Base-by-base conservation (phyloP, 2,113 vertebrate species). In the Laticauda colubrina region DNA sequence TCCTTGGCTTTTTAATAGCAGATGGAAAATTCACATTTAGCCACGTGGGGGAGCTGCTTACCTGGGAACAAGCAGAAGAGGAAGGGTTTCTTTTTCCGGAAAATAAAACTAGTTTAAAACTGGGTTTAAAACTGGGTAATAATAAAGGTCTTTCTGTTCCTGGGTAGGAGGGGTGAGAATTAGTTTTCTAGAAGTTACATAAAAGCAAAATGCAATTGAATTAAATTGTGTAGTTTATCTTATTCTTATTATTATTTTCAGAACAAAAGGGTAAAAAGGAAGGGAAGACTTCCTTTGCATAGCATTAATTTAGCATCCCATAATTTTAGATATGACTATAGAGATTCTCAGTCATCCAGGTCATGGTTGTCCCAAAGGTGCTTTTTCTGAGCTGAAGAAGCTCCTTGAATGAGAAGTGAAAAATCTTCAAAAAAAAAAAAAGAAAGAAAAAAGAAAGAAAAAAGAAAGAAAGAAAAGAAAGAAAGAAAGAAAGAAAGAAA, bases 31-130 rank as follows among this genome's bases (percentile, higher is more conserved):
- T 91, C 12, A 0, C 0, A 3, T 3, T 75, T 15, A 2, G n/a
- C 97, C 98, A 97, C 97, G 88, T 95, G 97, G 97, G 97, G 97
- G 98, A 93, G 93, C 96, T 91, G 90, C 56, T 88, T 81, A 81
- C 96, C 10, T 92, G 75, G 93, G 14, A 95, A 97, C 95, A 48
- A 91, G 43, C 24, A 57, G 48, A 5, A 93, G 0, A 26, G 45
- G 5, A 0, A 0, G 0, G 8, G 9, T 23, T 89, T 54, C 10
- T 2, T 0, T 64, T 64, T n/a, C 26, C 1, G 20, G 0, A 3
- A 39, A 3, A 0, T 59, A 55, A 55, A 39, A 39, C 48, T 57
- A 57, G 0, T 11, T 21, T 53, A 10, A 0, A 20, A 0, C 2
- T 14, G 1, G 21, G 4, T 11, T 21, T 53, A 10, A 0, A 20